These are phyloP conservation scores for Caenorhabditis sinica DNA, from an alignment of 2,888 invertebrate genomes.

Conservation along the genomic window DNA sequence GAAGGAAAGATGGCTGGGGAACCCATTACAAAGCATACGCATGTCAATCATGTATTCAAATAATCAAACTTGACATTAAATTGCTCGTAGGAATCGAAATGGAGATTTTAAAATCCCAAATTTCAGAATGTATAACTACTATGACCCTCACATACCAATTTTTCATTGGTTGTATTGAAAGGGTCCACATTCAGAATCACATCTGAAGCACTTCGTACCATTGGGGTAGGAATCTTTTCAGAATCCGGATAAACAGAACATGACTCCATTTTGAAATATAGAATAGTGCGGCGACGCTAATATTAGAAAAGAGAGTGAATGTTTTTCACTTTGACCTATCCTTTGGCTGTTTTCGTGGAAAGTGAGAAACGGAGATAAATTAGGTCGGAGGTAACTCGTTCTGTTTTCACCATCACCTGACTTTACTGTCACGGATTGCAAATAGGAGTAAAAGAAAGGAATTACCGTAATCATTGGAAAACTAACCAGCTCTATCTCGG, in stretches of 20 bases:
- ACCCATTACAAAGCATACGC: no score
- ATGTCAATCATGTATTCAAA: no score
- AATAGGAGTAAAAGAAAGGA: slow-evolving; percentile 12
- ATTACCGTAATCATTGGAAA: neutral
- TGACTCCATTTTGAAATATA: slow-evolving; percentile 30
- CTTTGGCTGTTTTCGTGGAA: slow-evolving; percentile 39
- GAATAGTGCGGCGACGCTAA: neutral
- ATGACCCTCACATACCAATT: slow-evolving; percentile 41
- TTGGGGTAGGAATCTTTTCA: slow-evolving; percentile 36
- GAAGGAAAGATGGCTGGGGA: neutral
- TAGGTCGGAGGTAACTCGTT: slow-evolving; percentile 41
- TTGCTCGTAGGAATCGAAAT: no score
- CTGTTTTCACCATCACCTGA: slow-evolving; percentile 46
- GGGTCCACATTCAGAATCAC: slow-evolving; percentile 51
- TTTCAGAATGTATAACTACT: no score
- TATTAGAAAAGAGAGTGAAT: slow-evolving; percentile 3
- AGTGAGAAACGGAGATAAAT: slow-evolving; percentile 51
- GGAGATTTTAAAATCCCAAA: no score
- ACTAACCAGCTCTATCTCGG: slow-evolving; percentile 49
- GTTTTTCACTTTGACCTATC: slow-evolving; percentile 39
- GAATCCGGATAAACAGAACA: slow-evolving; percentile 49
- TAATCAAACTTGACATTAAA: no score
- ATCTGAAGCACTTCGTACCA: slow-evolving; percentile 63
- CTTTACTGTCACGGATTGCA: slow-evolving; percentile 32
- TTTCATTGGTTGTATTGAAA: slow-evolving; percentile 11